phyloP scores from a whole-genome alignment of 2,797 vertebrate species.

The Darevskia nairensis region DNA sequence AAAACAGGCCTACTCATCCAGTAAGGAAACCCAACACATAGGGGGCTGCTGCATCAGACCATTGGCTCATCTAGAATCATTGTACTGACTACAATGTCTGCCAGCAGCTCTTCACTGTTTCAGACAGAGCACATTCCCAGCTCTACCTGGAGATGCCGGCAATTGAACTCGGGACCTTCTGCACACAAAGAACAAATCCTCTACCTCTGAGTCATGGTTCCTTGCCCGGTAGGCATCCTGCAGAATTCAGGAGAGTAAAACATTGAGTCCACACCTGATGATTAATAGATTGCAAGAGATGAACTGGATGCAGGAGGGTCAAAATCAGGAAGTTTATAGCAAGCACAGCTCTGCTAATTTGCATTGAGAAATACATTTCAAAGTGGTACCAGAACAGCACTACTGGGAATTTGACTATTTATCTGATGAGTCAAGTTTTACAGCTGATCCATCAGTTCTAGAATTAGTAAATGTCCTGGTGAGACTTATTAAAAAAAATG shows the following conservation, averaged over 20 bases:
- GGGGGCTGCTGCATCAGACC: no score
- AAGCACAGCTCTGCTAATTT: neutral
- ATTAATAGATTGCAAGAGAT: neutral
- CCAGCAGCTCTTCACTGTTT: no score
- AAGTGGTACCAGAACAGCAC: slow-evolving; percentile 25
- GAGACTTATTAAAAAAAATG: slow-evolving; percentile 28
- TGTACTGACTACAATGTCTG: no score
- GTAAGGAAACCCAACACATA: no score
- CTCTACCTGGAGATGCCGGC: no score
- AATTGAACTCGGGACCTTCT: no score
- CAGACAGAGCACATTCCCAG: no score
- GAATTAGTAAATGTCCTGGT: slow-evolving; percentile 29
- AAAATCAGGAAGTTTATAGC: neutral
- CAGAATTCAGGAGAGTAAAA: neutral
- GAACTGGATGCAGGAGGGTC: neutral
- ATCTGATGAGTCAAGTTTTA: neutral
- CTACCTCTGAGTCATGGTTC: no score
- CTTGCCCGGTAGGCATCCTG: slow-evolving; percentile 21
- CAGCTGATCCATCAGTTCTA: slow-evolving; percentile 2
- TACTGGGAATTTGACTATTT: slow-evolving; percentile 41
- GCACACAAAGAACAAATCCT: no score
- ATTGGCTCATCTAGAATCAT: no score
- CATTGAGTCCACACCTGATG: neutral
- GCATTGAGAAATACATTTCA: slow-evolving; percentile 13
- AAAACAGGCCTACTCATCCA: no score